Conservation (phyloP, 2,797 vertebrate species). For the Staurois parvus region DNA sequence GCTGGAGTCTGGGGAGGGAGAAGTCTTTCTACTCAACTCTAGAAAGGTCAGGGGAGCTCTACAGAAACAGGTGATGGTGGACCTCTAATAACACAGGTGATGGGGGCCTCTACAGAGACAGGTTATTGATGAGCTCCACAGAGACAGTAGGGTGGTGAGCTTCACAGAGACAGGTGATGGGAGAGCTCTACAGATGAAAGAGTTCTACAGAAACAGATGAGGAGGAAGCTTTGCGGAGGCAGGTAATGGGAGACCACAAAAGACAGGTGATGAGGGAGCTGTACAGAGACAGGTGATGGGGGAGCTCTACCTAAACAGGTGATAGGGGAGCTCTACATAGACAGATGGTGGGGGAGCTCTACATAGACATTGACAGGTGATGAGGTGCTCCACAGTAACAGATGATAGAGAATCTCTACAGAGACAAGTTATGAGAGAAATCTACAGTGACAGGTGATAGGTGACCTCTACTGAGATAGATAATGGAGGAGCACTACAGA, state of each 20-base stretch:
- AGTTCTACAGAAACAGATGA: not conserved
- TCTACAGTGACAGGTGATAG: too few relatives aligned
- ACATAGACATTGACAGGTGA: too few relatives aligned
- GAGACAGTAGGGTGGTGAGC: not conserved
- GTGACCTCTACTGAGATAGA: too few relatives aligned
- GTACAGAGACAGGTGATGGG: not conserved
- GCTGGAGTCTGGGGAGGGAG: too few relatives aligned
- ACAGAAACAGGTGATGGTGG: not conserved
- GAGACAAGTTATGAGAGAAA: too few relatives aligned
- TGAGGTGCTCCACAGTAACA: too few relatives aligned
- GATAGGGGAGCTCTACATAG: too few relatives aligned
- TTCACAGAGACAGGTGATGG: not conserved
- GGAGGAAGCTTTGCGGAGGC: not conserved
- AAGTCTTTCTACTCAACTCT: too few relatives aligned
- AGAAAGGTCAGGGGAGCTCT: not conserved
- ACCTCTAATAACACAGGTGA: too few relatives aligned
- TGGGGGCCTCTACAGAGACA: not conserved
- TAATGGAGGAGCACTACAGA: too few relatives aligned
- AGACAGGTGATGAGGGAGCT: not conserved
- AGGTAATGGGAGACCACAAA: not conserved
- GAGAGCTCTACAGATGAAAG: not conserved
- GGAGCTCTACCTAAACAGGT: too few relatives aligned
- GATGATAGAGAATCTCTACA: not conserved
- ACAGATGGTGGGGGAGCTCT: too few relatives aligned
- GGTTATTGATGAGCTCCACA: not conserved